Conservation (phyloP, 2,113 vertebrate species). For the Propithecus coquereli region DNA sequence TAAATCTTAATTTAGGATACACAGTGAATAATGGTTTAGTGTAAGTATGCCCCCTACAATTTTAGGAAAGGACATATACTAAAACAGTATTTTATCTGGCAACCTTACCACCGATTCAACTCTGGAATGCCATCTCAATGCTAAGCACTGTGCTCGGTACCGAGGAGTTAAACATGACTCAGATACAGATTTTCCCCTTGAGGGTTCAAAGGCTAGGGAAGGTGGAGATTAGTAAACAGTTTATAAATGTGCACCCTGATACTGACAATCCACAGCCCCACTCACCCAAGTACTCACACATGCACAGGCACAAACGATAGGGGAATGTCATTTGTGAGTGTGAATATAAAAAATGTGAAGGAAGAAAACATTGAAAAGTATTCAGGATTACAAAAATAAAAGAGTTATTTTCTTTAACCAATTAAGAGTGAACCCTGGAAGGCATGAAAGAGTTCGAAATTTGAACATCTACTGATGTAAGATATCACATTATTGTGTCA, state of each 20-base stretch:
- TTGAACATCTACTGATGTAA: neutral
- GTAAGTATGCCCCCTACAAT: neutral
- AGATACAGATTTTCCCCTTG: neutral
- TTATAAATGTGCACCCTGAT: neutral
- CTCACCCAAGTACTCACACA: neutral
- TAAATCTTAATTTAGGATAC: slow-evolving; percentile 19
- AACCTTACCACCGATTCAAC: neutral
- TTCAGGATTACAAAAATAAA: neutral
- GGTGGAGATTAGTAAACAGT: neutral
- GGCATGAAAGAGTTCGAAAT: neutral
- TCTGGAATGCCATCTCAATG: neutral
- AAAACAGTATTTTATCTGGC: neutral
- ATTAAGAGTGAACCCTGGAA: neutral
- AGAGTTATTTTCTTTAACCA: neutral
- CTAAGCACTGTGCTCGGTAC: no score
- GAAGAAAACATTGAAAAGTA: neutral
- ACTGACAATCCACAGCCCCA: neutral
- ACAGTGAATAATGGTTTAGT: neutral
- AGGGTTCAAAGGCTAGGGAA: neutral
- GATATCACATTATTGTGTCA: neutral
- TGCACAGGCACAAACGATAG: neutral
- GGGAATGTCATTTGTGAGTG: neutral
- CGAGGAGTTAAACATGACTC: neutral
- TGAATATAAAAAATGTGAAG: neutral
- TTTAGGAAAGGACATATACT: neutral